These are phyloP conservation scores for Aquatica leii DNA, from an alignment of 2,888 invertebrate genomes.

Conservation along the genomic window DNA sequence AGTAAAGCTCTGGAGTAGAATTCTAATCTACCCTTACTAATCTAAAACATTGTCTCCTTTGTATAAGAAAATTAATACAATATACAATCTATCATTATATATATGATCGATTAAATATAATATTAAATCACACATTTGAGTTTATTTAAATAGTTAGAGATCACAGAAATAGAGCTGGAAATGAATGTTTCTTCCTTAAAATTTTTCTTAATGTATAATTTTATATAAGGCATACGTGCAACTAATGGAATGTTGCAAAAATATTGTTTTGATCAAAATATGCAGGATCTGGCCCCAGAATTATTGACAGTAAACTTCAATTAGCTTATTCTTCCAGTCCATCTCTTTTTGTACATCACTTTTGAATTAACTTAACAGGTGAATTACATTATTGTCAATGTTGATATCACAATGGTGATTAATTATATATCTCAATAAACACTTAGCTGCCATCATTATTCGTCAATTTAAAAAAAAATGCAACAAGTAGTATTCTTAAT, in stretches of 20 bases:
- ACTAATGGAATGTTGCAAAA: conserved; percentile 44
- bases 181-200: conserved; percentile 34
- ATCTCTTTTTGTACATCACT: conserved; percentile 49
- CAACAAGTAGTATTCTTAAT: background rate
- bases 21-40: conserved; percentile 32
- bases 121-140: conserved; percentile 56
- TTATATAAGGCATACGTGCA: conserved; percentile 33
- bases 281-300: conserved; percentile 41
- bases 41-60: conserved; percentile 23
- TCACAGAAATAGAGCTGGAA: conserved; percentile 62
- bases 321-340: conserved; percentile 55
- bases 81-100: conserved; percentile 31
- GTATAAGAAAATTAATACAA: conserved; percentile 38
- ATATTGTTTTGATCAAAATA: conserved; percentile 41
- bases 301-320: conserved; percentile 30
- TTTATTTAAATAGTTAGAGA: conserved; percentile 53
- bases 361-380: conserved; percentile 34
- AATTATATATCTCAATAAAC: conserved; percentile 13
- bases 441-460: conserved; percentile 29
- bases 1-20: conserved; percentile 39
- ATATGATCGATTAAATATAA: conserved; percentile 37
- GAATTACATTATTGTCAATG: conserved; percentile 30
- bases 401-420: conserved; percentile 26
- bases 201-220: conserved; percentile 20
- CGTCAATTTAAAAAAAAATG: background rate